These are phyloP conservation scores for Rhynchomys soricoides DNA, from an alignment of 2,113 vertebrate genomes.

Conservation along the genomic window DNA sequence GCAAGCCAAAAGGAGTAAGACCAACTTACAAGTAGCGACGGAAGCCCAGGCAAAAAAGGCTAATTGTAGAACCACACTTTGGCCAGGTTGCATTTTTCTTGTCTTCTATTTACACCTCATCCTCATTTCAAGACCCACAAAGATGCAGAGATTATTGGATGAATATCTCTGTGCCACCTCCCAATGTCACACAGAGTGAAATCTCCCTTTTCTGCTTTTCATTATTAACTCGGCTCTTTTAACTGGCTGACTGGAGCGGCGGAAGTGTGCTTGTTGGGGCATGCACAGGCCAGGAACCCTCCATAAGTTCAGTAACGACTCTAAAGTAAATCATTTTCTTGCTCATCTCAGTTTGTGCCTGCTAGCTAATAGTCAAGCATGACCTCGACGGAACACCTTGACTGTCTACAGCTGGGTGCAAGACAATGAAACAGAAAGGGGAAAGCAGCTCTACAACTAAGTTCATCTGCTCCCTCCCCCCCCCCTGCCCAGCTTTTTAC, in stretches of 20 bases:
- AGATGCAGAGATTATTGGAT: not conserved
- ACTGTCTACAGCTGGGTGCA: too few species aligned
- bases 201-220: not conserved
- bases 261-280: not conserved
- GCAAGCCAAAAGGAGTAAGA: not conserved
- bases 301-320: not conserved
- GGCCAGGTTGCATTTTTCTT: not conserved
- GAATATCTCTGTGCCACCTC: not conserved
- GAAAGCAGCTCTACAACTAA: not conserved
- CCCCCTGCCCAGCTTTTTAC: not conserved
- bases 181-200: not conserved
- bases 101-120: not conserved
- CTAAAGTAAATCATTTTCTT: not conserved
- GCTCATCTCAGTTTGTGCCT: not conserved
- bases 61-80: not conserved
- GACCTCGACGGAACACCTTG: rapidly evolving
- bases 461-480: not conserved
- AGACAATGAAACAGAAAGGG: not conserved
- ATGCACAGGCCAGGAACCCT: too few species aligned
- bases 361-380: not conserved
- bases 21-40: not conserved
- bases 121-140: not conserved
- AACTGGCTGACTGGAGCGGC: not conserved
- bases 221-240: not conserved
- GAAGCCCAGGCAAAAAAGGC: not conserved